These are phyloP conservation scores for Girardinus metallicus DNA, from an alignment of 2,797 vertebrate genomes.

Conservation along the genomic window DNA sequence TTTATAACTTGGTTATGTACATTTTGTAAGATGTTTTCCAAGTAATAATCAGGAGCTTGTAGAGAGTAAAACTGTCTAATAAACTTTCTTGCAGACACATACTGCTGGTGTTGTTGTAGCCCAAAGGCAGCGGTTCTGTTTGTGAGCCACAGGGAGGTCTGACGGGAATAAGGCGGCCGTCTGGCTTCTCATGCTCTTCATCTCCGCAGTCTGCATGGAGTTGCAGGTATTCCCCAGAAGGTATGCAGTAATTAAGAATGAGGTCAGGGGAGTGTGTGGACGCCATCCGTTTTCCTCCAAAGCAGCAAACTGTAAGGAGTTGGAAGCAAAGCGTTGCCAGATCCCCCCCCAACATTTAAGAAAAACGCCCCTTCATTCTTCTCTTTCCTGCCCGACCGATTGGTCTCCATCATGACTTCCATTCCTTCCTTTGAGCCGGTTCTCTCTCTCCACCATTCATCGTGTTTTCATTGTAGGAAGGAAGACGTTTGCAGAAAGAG, in stretches of 20 bases:
- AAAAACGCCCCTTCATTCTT: conserved; percentile 25
- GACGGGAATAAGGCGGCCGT: conserved; percentile 46
- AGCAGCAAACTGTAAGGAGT: conserved; percentile 35
- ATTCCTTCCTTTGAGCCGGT: conserved; percentile 17
- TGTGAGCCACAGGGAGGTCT: conserved; percentile 41
- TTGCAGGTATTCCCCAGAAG: conserved; percentile 54
- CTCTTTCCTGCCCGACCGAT: conserved; percentile 39
- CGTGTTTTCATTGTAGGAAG: conserved; percentile 14
- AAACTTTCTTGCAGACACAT: conserved; percentile 10
- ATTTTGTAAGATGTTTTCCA: conserved; percentile 23
- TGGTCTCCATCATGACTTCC: conserved; percentile 48
- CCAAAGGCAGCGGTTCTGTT: conserved; percentile 39
- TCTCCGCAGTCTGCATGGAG: conserved; percentile 32
- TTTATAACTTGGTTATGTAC: conserved; percentile 24
- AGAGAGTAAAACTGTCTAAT: conserved; percentile 27
- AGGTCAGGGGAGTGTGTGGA: conserved; percentile 68
- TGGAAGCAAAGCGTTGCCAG: conserved; percentile 14
- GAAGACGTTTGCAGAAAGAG: conserved; percentile 18
- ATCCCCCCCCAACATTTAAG: conserved; percentile 57
- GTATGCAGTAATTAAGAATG: conserved; percentile 76
- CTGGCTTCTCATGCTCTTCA: conserved; percentile 48
- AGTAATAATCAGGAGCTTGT: conserved; percentile 21
- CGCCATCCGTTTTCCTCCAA: conserved; percentile 29
- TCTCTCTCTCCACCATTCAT: conserved; percentile 13
- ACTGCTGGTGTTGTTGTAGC: conserved; percentile 22